These are phyloP conservation scores for Chaenocephalus aceratus DNA, from an alignment of 2,113 vertebrate genomes.

Conservation along the genomic window DNA sequence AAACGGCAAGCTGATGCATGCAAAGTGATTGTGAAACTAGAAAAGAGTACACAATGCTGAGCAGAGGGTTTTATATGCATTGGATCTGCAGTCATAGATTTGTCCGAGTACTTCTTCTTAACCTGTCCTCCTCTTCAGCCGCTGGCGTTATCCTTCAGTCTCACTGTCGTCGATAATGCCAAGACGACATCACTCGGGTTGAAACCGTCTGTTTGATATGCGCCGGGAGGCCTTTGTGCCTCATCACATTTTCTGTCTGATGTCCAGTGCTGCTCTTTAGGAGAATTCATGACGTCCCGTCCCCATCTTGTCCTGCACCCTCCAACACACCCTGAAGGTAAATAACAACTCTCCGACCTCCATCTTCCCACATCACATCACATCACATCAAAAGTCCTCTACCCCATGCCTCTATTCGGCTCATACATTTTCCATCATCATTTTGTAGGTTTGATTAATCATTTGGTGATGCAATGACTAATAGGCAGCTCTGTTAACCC, in stretches of 20 bases:
- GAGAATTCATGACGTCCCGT: constrained; percentile 60
- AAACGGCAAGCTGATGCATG: constrained; percentile 27
- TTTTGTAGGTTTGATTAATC: constrained; percentile 70
- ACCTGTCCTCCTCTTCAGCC: constrained; percentile 57
- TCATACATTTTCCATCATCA: constrained; percentile 70
- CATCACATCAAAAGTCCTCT: constrained; percentile 49
- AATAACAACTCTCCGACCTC: constrained; percentile 55
- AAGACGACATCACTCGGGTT: constrained; percentile 62
- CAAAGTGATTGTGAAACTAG: constrained; percentile 25
- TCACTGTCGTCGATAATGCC: constrained; percentile 62
- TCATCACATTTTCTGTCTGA: constrained; percentile 75
- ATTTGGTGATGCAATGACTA: constrained; percentile 46
- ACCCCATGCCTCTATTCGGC: constrained; percentile 48
- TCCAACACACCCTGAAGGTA: constrained; percentile 51
- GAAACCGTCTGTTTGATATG: constrained; percentile 75
- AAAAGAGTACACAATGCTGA: constrained; percentile 38
- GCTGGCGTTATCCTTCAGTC: constrained; percentile 61
- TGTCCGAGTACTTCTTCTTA: constrained; percentile 54
- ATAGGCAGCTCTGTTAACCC: constrained; percentile 52
- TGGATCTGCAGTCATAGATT: constrained; percentile 42
- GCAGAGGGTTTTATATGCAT: constrained; percentile 58
- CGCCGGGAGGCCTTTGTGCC: constrained; percentile 66
- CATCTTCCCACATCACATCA: constrained; percentile 29
- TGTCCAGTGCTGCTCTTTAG: constrained; percentile 66
- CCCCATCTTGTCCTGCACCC: constrained; percentile 48